A percentile compares a stretch with the other conserved stretches of the same genome.
These are phyloP conservation scores for Macheiramphus alcinus DNA, from an alignment of 2,113 vertebrate genomes.

Conservation along the genomic window DNA sequence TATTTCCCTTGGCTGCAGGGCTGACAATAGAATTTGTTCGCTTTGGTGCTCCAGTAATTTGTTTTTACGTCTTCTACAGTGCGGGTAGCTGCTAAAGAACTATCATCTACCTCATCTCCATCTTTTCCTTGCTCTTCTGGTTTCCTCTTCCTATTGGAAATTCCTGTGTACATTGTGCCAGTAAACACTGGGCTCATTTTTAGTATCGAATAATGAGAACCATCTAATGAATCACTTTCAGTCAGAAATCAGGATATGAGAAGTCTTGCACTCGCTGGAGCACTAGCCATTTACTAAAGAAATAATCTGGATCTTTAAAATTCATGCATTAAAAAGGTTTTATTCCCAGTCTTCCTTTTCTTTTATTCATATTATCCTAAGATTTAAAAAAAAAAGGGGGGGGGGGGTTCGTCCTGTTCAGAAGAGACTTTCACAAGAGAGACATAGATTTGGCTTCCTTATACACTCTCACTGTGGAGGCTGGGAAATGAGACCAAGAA, in stretches of 20 bases:
- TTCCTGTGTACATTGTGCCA: neutral
- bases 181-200: neutral
- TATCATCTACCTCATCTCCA: neutral
- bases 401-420: neutral
- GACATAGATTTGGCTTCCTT: neutral
- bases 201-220: neutral
- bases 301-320: neutral
- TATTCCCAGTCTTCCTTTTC: neutral
- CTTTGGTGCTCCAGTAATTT: neutral
- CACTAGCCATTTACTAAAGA: neutral
- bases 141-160: constrained; percentile 6
- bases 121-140: neutral
- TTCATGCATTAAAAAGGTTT: neutral
- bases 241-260: neutral
- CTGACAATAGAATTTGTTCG: neutral
- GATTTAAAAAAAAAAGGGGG: accelerated
- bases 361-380: neutral
- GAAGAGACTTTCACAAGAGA: neutral
- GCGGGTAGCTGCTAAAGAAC: neutral
- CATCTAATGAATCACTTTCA: neutral
- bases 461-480: neutral
- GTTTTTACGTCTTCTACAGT: neutral
- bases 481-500: neutral
- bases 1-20: neutral
- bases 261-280: neutral